These are phyloP conservation scores for Polymixis flavicincta DNA, from an alignment of 2,888 invertebrate genomes.

Conservation along the genomic window DNA sequence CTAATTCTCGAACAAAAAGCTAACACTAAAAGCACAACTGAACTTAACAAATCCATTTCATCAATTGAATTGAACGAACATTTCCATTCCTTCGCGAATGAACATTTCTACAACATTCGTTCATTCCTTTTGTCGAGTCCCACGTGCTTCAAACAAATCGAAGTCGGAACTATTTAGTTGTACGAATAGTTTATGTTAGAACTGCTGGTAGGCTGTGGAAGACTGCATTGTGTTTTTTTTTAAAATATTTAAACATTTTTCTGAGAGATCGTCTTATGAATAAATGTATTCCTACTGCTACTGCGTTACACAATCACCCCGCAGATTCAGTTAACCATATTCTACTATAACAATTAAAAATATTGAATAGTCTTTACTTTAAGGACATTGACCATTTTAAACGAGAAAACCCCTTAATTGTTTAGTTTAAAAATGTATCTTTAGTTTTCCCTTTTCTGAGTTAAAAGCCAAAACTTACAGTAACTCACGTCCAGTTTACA, in stretches of 20 bases:
- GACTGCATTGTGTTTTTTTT: background rate
- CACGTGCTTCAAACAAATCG: slow-evolving; percentile 45
- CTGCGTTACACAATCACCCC: too few species aligned
- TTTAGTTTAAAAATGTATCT: background rate
- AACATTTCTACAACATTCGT: slow-evolving; percentile 55
- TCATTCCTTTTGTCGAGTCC: slow-evolving; percentile 53
- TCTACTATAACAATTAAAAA: background rate
- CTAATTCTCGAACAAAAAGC: slow-evolving; percentile 19
- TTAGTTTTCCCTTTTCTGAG: background rate
- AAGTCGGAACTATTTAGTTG: slow-evolving; percentile 41
- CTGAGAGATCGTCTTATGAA: background rate
- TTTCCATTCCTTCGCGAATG: slow-evolving; percentile 59
- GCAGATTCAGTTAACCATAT: background rate
- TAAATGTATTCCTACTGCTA: too few species aligned
- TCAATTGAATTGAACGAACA: slow-evolving; percentile 56
- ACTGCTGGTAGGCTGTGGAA: slow-evolving; percentile 3
- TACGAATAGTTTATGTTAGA: slow-evolving; percentile 39
- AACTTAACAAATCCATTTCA: slow-evolving; percentile 47
- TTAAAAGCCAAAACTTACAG: slow-evolving; percentile 32
- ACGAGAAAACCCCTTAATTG: background rate
- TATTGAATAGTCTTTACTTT: background rate
- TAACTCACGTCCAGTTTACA: slow-evolving; percentile 53
- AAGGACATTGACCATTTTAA: too few species aligned
- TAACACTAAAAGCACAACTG: slow-evolving; percentile 43
- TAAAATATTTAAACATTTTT: background rate